A percentile compares a stretch with the other conserved stretches of the same genome.
Evolutionary conservation across 2,888 invertebrate species (phyloP).

Genomic region (Rhodophaea formosa): DNA sequence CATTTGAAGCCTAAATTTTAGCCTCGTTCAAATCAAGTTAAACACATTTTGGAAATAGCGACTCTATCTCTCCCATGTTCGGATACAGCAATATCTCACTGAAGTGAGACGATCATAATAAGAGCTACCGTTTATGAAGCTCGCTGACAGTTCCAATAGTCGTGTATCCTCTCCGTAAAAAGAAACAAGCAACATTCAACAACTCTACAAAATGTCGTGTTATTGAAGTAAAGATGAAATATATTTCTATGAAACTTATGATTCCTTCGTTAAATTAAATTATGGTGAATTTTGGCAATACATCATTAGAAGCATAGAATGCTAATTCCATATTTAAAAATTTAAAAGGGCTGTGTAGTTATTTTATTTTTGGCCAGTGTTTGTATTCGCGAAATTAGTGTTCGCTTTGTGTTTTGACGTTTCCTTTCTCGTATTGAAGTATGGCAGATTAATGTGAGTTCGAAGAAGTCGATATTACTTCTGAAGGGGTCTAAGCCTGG

Average conservation of each 20-base stretch:
- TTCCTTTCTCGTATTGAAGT: slow-evolving; percentile 74
- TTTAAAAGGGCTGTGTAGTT: slow-evolving; percentile 9
- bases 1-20: too few species aligned
- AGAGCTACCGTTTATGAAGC: slow-evolving; percentile 62
- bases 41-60: not conserved
- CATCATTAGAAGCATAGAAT: not conserved
- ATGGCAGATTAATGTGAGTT: slow-evolving; percentile 77
- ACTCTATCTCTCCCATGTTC: slow-evolving; percentile 36
- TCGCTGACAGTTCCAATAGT: slow-evolving; percentile 62
- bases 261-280: not conserved
- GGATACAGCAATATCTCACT: slow-evolving; percentile 43
- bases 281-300: too few species aligned
- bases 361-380: slow-evolving; percentile 31
- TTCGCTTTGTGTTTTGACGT: slow-evolving; percentile 59
- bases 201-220: not conserved
- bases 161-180: slow-evolving; percentile 42
- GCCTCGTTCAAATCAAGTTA: not conserved
- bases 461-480: slow-evolving; percentile 79
- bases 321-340: slow-evolving; percentile 4
- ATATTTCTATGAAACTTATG: too few species aligned
- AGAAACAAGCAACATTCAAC: slow-evolving; percentile 18
- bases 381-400: slow-evolving; percentile 54
- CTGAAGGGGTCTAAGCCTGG: slow-evolving; percentile 70
- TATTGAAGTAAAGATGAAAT: not conserved
- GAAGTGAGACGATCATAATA: slow-evolving; percentile 44